Evolutionary conservation across 64 coral and sea anemone genomes (phyloP).

Genomic region (Orbicella faveolata): DNA sequence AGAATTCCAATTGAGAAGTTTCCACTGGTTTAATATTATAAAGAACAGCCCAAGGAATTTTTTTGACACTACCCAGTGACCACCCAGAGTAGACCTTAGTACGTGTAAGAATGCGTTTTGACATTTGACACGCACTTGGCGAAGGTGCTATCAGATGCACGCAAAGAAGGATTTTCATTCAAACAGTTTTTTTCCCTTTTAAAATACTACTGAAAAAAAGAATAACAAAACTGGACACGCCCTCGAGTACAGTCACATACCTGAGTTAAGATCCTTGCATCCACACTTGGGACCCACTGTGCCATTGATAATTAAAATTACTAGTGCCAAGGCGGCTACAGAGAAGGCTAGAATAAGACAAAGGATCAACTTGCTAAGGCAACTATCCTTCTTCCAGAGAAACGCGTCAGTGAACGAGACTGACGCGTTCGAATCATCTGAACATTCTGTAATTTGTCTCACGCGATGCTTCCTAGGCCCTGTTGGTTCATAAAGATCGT

Average conservation of each 20-base stretch:
- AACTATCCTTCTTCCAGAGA: background rate
- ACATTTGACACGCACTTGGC: background rate
- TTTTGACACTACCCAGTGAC: slow-evolving; percentile 17
- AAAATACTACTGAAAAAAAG: background rate
- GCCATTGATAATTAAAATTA: slow-evolving; percentile 4
- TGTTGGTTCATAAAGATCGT: slow-evolving; percentile 11
- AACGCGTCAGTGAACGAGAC: background rate
- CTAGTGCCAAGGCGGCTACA: slow-evolving; percentile 15
- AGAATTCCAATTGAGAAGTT: background rate
- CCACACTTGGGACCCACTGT: slow-evolving; percentile 28
- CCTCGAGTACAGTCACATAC: slow-evolving; percentile 1
- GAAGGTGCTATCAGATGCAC: background rate
- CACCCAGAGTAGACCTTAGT: background rate
- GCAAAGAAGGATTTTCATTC: background rate
- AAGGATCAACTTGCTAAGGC: slow-evolving; percentile 32
- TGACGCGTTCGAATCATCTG: background rate
- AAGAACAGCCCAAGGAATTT: background rate
- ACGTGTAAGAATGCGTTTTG: slow-evolving; percentile 34
- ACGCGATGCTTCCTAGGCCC: background rate
- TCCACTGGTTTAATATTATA: background rate
- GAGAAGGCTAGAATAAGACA: slow-evolving; percentile 39
- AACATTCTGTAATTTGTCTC: slow-evolving; percentile 48
- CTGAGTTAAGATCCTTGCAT: slow-evolving; percentile 2
- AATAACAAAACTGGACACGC: background rate
- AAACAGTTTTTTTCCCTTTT: background rate